Evolutionary conservation across 1,140 invertebrate species (phyloP).

Genomic region (Hormaphis cornu): DNA sequence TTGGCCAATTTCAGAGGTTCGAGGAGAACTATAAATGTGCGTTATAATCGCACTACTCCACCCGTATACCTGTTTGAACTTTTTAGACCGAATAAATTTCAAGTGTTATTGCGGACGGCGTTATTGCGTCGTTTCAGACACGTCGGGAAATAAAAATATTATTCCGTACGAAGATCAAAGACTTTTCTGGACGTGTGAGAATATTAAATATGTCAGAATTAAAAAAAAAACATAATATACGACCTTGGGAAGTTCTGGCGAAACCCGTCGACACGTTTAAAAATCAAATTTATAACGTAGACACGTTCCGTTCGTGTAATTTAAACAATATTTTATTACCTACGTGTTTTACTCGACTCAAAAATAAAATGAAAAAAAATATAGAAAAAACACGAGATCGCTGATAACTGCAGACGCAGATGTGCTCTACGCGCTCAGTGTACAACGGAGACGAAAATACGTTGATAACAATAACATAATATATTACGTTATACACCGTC

Average conservation of each 20-base stretch:
- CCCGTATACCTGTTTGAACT: too few species aligned
- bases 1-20: too few species aligned
- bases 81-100: too few species aligned
- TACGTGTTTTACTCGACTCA: background rate
- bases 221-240: background rate
- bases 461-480: too few species aligned
- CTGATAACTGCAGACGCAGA: background rate
- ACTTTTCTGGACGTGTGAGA: background rate
- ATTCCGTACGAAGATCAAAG: background rate
- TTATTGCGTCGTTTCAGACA: background rate
- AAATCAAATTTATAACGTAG: constrained; percentile 6
- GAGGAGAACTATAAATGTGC: too few species aligned
- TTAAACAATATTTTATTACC: background rate
- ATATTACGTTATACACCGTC: too few species aligned
- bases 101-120: too few species aligned
- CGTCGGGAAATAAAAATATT: background rate
- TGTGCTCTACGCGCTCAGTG: too few species aligned
- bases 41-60: too few species aligned
- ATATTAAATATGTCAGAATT: background rate
- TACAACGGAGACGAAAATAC: too few species aligned
- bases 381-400: background rate
- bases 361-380: too few species aligned
- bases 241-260: background rate
- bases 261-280: background rate
- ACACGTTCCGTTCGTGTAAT: background rate